Conservation (phyloP, 2,113 vertebrate species). For the Dunckerocampus dactyliophorus region DNA sequence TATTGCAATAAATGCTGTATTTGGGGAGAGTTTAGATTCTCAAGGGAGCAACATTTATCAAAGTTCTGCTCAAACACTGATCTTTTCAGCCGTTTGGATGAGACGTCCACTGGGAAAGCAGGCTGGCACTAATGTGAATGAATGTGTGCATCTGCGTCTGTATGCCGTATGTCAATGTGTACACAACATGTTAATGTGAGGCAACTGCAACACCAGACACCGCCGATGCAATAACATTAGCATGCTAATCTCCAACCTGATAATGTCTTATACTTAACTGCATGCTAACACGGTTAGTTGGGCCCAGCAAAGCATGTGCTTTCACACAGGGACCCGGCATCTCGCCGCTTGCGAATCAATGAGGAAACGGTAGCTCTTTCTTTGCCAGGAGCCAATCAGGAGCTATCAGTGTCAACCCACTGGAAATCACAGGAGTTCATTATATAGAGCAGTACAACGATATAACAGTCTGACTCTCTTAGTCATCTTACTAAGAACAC, state of each 20-base stretch:
- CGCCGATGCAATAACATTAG: conserved; percentile 43
- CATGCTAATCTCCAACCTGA: conserved; percentile 49
- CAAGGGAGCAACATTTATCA: conserved; percentile 36
- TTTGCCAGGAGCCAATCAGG: no score
- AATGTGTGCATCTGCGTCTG: conserved; percentile 19
- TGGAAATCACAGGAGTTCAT: no score
- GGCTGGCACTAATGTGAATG: conserved; percentile 8
- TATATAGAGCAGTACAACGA: no score
- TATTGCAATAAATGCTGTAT: conserved; percentile 45
- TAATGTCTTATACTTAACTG: conserved; percentile 53
- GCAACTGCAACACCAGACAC: conserved; percentile 37
- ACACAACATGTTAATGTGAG: conserved; percentile 19
- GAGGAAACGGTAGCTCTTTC: no score
- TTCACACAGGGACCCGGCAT: no score
- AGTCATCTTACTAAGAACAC: no score
- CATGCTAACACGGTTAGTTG: conserved; percentile 48
- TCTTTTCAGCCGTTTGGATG: conserved; percentile 33
- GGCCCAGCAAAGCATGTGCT: neutral
- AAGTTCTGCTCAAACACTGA: conserved; percentile 36
- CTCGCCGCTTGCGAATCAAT: no score
- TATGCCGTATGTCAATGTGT: conserved; percentile 19
- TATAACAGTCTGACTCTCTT: no score
- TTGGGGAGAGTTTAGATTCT: conserved; percentile 29
- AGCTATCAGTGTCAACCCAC: no score
- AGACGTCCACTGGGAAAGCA: conserved; percentile 25